Evolutionary conservation across 1,140 invertebrate genomes (phyloP).

Genomic region (Muscidifurax raptorellus): DNA sequence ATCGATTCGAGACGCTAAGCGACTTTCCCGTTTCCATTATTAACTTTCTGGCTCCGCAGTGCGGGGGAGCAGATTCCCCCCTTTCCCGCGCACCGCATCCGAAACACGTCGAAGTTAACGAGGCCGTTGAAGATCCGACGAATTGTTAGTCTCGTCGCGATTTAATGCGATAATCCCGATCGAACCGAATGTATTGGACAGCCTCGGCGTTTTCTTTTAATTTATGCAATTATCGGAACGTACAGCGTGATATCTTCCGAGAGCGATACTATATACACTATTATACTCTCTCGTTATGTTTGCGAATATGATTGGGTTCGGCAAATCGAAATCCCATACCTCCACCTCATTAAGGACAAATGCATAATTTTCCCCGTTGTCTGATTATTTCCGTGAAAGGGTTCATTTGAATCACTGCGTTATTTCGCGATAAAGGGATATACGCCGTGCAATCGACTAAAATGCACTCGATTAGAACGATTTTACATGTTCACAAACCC

Average conservation of each 20-base stretch:
- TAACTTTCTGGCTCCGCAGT: conserved; percentile 23
- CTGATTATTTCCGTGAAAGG: background rate
- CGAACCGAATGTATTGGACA: background rate
- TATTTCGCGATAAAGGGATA: no score
- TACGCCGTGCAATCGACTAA: no score
- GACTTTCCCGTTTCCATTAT: conserved; percentile 54
- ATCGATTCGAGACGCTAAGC: conserved; percentile 50
- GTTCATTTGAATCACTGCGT: no score
- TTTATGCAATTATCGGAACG: conserved; percentile 35
- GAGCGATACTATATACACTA: background rate
- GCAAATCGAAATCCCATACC: background rate
- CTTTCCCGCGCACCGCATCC: background rate
- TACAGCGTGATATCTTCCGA: background rate
- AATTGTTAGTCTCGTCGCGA: conserved; percentile 35
- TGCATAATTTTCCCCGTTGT: conserved; percentile 3
- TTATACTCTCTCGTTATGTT: background rate
- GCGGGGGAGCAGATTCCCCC: background rate
- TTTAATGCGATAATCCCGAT: conserved; percentile 40
- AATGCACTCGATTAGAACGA: no score
- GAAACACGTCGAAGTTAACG: conserved; percentile 6
- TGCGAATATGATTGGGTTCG: background rate
- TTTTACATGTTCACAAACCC: no score
- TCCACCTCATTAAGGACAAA: conserved; percentile 10
- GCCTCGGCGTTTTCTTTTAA: conserved; percentile 8
- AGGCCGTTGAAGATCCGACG: conserved; percentile 4